These are phyloP conservation scores for Schizaphis graminum DNA, from an alignment of 2,888 invertebrate genomes.

Conservation along the genomic window DNA sequence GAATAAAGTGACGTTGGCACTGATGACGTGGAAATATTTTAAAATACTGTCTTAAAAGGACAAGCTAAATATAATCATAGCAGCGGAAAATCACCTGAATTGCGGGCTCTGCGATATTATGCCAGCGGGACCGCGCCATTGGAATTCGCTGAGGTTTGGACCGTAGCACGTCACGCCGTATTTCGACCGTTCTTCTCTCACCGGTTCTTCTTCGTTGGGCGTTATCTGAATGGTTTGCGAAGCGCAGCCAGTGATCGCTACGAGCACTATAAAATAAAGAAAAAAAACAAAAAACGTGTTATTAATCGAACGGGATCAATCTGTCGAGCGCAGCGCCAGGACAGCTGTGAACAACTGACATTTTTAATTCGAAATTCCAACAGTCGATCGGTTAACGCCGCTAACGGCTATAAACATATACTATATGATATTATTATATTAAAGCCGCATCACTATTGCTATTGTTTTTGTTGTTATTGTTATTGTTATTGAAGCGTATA, in stretches of 20 bases:
- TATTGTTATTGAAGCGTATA: no score
- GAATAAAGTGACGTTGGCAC: neutral
- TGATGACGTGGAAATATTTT: neutral
- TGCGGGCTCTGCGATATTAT: slow-evolving; percentile 50
- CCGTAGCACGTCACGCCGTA: slow-evolving; percentile 59
- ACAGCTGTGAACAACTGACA: neutral
- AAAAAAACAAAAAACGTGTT: neutral
- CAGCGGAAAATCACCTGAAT: slow-evolving; percentile 33
- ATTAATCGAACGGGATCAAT: neutral
- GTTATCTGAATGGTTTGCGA: slow-evolving; percentile 49
- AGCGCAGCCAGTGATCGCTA: neutral
- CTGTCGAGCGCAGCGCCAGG: neutral
- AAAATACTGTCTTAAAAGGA: neutral
- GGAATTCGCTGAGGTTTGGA: slow-evolving; percentile 37
- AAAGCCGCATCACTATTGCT: neutral
- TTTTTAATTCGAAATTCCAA: neutral
- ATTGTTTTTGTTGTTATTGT: neutral
- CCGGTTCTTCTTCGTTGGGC: slow-evolving; percentile 46
- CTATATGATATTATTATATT: neutral
- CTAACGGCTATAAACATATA: neutral
- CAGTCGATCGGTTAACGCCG: neutral
- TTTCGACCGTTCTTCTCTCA: slow-evolving; percentile 54
- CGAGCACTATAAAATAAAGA: neutral
- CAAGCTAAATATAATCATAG: neutral
- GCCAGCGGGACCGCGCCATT: slow-evolving; percentile 57